Evolutionary conservation across 2,113 vertebrate species (phyloP), one percentile per base, ranked within the genome.

Genomic region (Dicerorhinus sumatrensis): DNA sequence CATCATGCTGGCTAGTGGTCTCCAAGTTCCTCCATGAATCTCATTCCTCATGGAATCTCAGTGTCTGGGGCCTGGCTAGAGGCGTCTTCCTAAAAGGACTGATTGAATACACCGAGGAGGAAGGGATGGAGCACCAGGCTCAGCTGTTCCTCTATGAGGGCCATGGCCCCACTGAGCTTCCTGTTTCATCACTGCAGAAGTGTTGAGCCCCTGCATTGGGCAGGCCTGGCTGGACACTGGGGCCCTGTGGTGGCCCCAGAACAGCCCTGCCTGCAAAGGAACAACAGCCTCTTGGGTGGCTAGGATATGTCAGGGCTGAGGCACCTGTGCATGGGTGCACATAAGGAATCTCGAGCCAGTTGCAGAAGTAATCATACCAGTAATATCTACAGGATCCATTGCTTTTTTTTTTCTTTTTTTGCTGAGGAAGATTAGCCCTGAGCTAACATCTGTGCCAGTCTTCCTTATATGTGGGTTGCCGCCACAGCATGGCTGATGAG

Each of bases 351-450:
- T 56, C 33, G 29, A 73, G 3, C 36, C 33, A 48, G 21, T 16
- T 67, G 42, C 39, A 36, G 39, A 85, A 84, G 7, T 29, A 16
- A 3, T 69, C 10, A 42, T 6, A 6, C 65, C 27, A 29, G 18
- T 8, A 9, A 25, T 29, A 11, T 46, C 42, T 42, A 5, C 4
- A 0, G 51, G 27, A 13, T 33, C 42, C 27, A 0, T 31, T 42
- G 42, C 42, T 4, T 39, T 39, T 39, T 48, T 48, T 11, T 48
- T 48, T 48, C 8, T 10, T 48, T 48, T 48, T 48, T 48, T 11
- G 48, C 48, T 48, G 48, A 48, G 8, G 48, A 48, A 48, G 48
- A 48, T 48, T 48, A 48, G 48, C 48, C 48, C 48, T 48, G 48
- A 11, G 48, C 48, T 48, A 48, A 48, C 48, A 48, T 48, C 48